Base-by-base conservation (phyloP, 2,888 invertebrate genomes). In the Lycaena phlaeas region DNA sequence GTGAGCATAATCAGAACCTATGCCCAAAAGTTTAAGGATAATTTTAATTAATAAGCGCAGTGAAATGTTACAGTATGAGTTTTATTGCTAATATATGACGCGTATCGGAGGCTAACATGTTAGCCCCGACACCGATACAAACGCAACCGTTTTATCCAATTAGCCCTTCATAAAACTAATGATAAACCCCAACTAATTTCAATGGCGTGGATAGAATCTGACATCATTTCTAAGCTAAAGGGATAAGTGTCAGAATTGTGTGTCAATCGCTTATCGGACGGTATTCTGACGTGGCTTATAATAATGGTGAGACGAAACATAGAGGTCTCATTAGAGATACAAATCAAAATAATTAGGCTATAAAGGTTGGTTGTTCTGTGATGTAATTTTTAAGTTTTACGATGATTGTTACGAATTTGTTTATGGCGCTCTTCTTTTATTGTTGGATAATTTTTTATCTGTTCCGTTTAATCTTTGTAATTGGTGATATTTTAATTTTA, bases 321-420 rank as follows among this genome's bases (percentile, higher is more conserved):
- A 62, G 63, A 54, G 58, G 9, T 34, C 60, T 78, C 71, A 77
- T 79, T 79, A 76, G 63, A 62, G 64, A 75, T 77, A 77, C 77
- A 79, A 79, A 81, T 78, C 77, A 76, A 76, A 68, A 68, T 78
- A 76, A 79, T 81, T 74, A 78, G 76, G 69, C 65, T 64, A 72
- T 81, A 81, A 79, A 78, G 60, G 45, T 48, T 63, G 55, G 59
- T 61, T 64, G 62, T 70, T 70, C 72, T 76, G 71, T 75, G 64
- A 66, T 58, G 57, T 68, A 68, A 72, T 64, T 56, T 49, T 55
- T 60, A 70, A 72, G 76, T 73, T 78, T 79, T 78, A 81, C 64
- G 64, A 59, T 50, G 70, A 78, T 79, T 73, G 74, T 72, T 76
- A 79, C 79, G 77, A 77, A 79, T 79, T 74, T 71, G 73, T 79